These are phyloP conservation scores for Malthinus seriepunctatus DNA, from an alignment of 2,888 invertebrate species.

Conservation along the genomic window DNA sequence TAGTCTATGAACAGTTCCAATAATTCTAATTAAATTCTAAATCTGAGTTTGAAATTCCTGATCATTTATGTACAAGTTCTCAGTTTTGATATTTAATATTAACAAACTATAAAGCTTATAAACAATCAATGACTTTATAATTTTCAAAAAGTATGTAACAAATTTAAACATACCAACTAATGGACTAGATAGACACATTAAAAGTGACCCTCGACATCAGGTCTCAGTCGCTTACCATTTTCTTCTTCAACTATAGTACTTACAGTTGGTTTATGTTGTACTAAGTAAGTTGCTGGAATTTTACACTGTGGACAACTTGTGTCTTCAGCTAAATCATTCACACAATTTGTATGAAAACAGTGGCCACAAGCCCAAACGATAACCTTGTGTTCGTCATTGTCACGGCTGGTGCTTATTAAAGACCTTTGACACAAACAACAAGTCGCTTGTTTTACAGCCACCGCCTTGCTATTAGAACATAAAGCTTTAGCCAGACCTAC, in stretches of 20 bases:
- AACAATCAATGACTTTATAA: too few relatives aligned
- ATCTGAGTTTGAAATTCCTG: too few relatives aligned
- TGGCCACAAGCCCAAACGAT: constrained; percentile 52
- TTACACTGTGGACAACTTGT: constrained; percentile 48
- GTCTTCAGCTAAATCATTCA: constrained; percentile 37
- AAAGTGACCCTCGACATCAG: constrained; percentile 53
- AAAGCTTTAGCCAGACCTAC: constrained; percentile 50
- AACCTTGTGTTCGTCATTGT: constrained; percentile 39
- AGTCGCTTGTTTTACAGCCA: constrained; percentile 44
- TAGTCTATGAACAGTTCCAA: too few relatives aligned
- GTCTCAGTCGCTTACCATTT: constrained; percentile 38
- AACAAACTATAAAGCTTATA: too few relatives aligned
- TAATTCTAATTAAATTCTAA: too few relatives aligned
- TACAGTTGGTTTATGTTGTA: constrained; percentile 21
- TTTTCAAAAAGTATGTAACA: too few relatives aligned
- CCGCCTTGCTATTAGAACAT: constrained; percentile 44
- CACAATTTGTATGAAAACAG: constrained; percentile 45
- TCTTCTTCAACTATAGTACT: constrained; percentile 13
- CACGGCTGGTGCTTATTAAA: constrained; percentile 37
- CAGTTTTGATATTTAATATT: too few relatives aligned
- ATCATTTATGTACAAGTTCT: too few relatives aligned
- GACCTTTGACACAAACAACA: constrained; percentile 50
- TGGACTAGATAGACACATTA: constrained; percentile 33
- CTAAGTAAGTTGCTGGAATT: constrained; percentile 37
- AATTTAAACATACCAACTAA: neutral